Conservation (phyloP, 2,113 vertebrate genomes). For the Melanerpes formicivorus region DNA sequence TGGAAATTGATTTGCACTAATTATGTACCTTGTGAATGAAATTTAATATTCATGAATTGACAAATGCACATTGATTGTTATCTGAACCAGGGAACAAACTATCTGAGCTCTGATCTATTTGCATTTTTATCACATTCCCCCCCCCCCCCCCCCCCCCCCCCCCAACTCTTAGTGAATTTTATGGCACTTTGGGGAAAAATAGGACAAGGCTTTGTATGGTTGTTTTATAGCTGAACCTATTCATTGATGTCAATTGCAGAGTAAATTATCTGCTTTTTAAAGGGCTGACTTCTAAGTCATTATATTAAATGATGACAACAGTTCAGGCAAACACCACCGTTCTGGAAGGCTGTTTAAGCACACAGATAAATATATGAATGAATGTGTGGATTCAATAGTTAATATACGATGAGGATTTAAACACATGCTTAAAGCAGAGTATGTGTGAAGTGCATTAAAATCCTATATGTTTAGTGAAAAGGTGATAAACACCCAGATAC, state of each 20-base stretch:
- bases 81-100: background rate
- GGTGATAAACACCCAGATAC: background rate
- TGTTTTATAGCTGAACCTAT: background rate
- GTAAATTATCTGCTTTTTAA: slow-evolving; percentile 2
- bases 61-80: background rate
- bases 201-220: background rate
- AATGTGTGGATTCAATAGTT: background rate
- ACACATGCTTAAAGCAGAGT: background rate
- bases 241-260: background rate
- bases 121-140: background rate
- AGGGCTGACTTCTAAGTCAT: background rate
- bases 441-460: background rate
- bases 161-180: background rate
- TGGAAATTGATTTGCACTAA: background rate
- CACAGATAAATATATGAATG: background rate
- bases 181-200: background rate
- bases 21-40: background rate
- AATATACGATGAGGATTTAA: background rate
- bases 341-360: background rate
- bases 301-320: background rate
- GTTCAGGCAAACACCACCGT: background rate
- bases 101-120: background rate
- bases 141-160: background rate
- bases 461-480: background rate
- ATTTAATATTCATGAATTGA: background rate